Evolutionary conservation across 1,140 invertebrate species (phyloP).

Genomic region (Drosophila sucinea): DNA sequence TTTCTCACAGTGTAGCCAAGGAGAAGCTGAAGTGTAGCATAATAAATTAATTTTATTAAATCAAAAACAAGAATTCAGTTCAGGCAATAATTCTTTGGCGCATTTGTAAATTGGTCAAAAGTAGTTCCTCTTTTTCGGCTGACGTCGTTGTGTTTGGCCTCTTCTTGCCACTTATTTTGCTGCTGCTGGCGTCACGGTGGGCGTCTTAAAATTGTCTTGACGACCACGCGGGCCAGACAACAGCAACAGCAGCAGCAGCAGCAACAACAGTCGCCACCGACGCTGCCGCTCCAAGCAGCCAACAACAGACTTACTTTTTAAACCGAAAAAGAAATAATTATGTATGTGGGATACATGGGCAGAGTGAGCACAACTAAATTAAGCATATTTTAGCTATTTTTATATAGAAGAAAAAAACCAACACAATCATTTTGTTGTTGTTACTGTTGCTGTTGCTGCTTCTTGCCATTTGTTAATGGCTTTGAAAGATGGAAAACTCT

Average conservation of each 20-base stretch:
- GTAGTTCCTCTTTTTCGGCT: conserved; percentile 36
- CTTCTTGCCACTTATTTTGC: conserved; percentile 24
- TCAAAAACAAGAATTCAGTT: conserved; percentile 53
- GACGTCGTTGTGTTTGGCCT: conserved; percentile 35
- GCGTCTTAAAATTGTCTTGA: conserved; percentile 50
- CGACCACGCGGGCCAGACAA: conserved; percentile 55
- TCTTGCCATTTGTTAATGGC: conserved; percentile 78
- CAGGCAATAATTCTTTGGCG: conserved; percentile 73
- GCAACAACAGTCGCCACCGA: conserved; percentile 33
- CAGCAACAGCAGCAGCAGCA: background rate
- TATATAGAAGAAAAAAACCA: conserved; percentile 53
- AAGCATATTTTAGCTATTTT: conserved; percentile 80
- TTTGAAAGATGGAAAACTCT: conserved; percentile 75
- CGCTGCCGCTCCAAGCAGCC: no score
- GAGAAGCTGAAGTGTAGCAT: conserved; percentile 37
- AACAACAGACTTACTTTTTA: conserved; percentile 60
- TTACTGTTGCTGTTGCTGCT: conserved; percentile 39
- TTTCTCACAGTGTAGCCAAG: conserved; percentile 68
- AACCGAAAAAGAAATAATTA: conserved; percentile 57
- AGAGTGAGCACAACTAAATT: conserved; percentile 65
- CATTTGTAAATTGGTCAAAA: conserved; percentile 57
- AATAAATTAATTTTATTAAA: conserved; percentile 78
- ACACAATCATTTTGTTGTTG: conserved; percentile 18
- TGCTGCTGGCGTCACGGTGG: conserved; percentile 67
- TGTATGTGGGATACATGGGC: conserved; percentile 73